These are phyloP conservation scores for Drosophila pseudoananassae DNA, from an alignment of 1,140 invertebrate species.

Conservation along the genomic window DNA sequence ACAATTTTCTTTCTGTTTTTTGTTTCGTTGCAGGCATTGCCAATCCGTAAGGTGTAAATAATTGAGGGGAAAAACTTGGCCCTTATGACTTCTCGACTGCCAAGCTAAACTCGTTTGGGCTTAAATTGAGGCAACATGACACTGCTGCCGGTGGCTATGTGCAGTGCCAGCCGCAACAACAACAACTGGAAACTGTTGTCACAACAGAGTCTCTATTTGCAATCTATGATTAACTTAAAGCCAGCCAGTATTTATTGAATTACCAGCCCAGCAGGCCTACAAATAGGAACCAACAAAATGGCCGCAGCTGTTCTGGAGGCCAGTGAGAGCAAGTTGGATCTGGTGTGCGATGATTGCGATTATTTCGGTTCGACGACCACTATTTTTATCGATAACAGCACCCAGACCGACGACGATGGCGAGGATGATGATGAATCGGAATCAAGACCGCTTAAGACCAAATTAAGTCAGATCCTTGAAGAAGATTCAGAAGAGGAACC, in stretches of 20 bases:
- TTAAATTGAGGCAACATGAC: constrained; percentile 24
- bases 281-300: constrained; percentile 37
- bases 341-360: constrained; percentile 65
- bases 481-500: constrained; percentile 41
- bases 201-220: constrained; percentile 25
- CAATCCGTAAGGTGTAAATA: constrained; percentile 51
- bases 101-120: constrained; percentile 10
- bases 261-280: neutral
- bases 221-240: constrained; percentile 15
- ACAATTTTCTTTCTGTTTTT: constrained; percentile 37
- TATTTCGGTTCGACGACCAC: constrained; percentile 44
- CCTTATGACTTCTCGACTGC: constrained; percentile 16
- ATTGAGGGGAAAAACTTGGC: constrained; percentile 40
- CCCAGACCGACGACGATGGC: constrained; percentile 58
- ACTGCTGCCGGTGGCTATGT: constrained; percentile 8
- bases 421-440: constrained; percentile 38
- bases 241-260: constrained; percentile 6
- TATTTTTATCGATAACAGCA: constrained; percentile 73
- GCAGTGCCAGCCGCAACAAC: constrained; percentile 3
- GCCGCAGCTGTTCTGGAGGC: constrained; percentile 62
- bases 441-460: constrained; percentile 32
- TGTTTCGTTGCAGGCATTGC: constrained; percentile 38
- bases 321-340: constrained; percentile 41
- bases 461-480: constrained; percentile 50
- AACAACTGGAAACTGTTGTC: constrained; percentile 25